phyloP scores from a whole-genome alignment of 2,888 invertebrate genomes.

The Agyllia agylla region DNA sequence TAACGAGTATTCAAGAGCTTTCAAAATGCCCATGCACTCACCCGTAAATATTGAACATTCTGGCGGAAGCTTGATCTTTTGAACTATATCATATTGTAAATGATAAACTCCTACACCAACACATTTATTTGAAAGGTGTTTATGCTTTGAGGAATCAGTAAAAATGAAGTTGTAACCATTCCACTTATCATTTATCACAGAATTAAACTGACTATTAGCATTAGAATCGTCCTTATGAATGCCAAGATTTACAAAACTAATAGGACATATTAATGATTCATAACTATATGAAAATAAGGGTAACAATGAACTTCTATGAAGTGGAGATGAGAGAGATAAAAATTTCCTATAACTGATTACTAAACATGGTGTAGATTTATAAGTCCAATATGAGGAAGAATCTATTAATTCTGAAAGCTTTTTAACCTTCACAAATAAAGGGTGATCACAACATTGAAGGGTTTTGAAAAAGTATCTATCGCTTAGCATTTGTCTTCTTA shows the following conservation, averaged over 20 bases:
- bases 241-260: neutral
- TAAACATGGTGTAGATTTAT: neutral
- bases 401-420: neutral
- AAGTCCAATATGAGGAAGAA: neutral
- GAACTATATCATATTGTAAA: neutral
- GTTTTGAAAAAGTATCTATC: neutral
- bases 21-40: neutral
- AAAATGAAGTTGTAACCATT: neutral
- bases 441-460: neutral
- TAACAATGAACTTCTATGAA: neutral
- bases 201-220: neutral
- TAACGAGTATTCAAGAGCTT: neutral
- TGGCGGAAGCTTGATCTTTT: slow-evolving; percentile 57
- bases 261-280: neutral
- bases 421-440: neutral
- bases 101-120: neutral
- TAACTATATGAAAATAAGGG: neutral
- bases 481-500: neutral
- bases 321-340: neutral
- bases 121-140: neutral
- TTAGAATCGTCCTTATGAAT: neutral
- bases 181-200: neutral
- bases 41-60: slow-evolving; percentile 50
- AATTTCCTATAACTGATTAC: neutral
- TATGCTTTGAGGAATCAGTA: neutral